Evolutionary conservation across 2,888 invertebrate genomes (phyloP), one percentile per base, ranked within the genome.

Genomic region (Polyploca ridens): DNA sequence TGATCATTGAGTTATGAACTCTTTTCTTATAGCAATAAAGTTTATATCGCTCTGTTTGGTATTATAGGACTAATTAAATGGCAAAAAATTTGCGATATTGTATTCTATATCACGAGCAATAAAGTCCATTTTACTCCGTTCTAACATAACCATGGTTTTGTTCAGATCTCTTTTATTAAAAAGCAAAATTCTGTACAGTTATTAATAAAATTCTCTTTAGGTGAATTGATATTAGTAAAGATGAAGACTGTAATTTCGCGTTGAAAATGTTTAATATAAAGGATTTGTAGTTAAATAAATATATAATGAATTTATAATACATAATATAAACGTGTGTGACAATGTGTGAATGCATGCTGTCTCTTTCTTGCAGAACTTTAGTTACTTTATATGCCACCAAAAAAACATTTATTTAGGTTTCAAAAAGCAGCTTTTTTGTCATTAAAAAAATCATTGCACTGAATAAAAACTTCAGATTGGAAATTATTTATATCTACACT

Each of bases 131-230:
- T 54, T 19, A 54, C 16, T 19, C 54, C 54, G 54, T 54, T 54
- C 54, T 54, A 19, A 54, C 19, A 19, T 54, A 54, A 19, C n/a
- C 54, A 19, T n/a, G 16, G 54, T 54, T 33, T 62, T 44, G 59
- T 67, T 58, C 46, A 38, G 58, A 62, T 38, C 62, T 49, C 62
- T 58, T 66, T 62, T 66, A 62, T 64, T 62, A 63, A 54, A 54
- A n/a, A n/a, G n/a, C n/a, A 62, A 44, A 66, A 70, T 64, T 67
- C 63, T 74, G 84, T 84, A 83, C 79, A 84, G 77, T 76, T 78
- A 76, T 79, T 80, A 73, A 81, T 79, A 78, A 72, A 77, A 73
- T 69, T 69, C 71, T 66, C 63, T 65, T 70, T 77, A 75, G 77
- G 73, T 71, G 67, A 74, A 75, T 74, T 75, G 76, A 80, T 77